Base-by-base conservation (phyloP, 30 jellyfish, hydroid and myxozoan species). In the Turritopsis rubra region DNA sequence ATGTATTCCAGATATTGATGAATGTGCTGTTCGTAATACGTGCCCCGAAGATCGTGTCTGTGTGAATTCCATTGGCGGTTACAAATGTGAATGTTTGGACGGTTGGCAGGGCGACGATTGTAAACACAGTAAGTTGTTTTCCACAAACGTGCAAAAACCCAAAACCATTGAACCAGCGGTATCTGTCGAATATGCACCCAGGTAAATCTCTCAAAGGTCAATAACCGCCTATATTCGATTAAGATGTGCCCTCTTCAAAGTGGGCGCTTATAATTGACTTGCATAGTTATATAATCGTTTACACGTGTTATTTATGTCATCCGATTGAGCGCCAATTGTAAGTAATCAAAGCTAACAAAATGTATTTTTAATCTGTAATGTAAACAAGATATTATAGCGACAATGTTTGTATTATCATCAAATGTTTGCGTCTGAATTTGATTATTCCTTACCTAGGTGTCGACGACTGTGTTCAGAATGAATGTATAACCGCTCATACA, bases 51-150 rank as follows among this genome's bases (percentile, higher is more conserved):
- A 65, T 21, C 81, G 87, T 3, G 53, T 23, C 17, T 80, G 87
- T 52, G 87, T 80, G 29, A 80, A 80, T 52, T 31, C 87, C 24
- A 54, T 52, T 65, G 87, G 87, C 3, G 65, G 81, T 53, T 80
- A 52, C 27, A 18, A 70, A 30, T 80, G 87, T 65, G 66, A 53
- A 24, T 80, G 87, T 80, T 18, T 21, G 23, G 81, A 52, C 7
- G 87, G 87, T 31, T 52, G 87, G 87, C 54, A 81, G 7, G 87
- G 87, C 21, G 53, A 18, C 53, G 65, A 41, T 16, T 80, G 87
- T 70, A 27, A 80, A 53, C 54, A 23, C 18, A 65, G 87, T 80
- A 24, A 80, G 87, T 68, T 68, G 5, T 41, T n/a, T n/a, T n/a
- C n/a, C n/a, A n/a, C n/a, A n/a, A n/a, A n/a, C n/a, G n/a, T n/a